These are phyloP conservation scores for Himalopsyche tibetana DNA, from an alignment of 2,888 invertebrate species.

Conservation along the genomic window DNA sequence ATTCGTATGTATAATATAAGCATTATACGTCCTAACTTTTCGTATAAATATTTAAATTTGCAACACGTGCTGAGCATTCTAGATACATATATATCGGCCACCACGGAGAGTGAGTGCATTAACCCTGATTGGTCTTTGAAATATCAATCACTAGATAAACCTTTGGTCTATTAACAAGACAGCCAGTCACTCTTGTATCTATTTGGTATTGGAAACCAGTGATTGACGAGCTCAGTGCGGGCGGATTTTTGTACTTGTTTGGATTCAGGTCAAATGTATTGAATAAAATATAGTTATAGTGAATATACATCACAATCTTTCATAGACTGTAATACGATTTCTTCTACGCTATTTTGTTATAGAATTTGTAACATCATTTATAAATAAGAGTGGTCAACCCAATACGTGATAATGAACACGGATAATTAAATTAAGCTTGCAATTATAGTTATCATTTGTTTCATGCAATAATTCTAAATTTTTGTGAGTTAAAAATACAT, in stretches of 20 bases:
- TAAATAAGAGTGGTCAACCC: no score
- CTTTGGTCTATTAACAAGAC: constrained; percentile 40
- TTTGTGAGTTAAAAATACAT: no score
- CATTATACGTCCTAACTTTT: not conserved
- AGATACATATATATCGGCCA: constrained; percentile 45
- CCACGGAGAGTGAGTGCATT: constrained; percentile 49
- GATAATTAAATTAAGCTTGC: no score
- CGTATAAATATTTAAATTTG: constrained; percentile 52
- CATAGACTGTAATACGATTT: no score
- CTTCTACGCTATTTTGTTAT: no score
- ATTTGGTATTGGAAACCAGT: constrained; percentile 14
- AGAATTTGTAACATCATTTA: no score
- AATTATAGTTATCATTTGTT: no score
- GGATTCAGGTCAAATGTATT: constrained; percentile 1
- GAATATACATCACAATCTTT: no score
- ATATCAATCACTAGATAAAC: constrained; percentile 48
- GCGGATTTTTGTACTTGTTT: constrained; percentile 4
- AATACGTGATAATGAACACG: no score
- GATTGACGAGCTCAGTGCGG: constrained; percentile 6
- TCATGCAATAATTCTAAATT: no score
- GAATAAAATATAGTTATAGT: no score
- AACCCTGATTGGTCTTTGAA: constrained; percentile 56
- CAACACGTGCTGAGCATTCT: constrained; percentile 49
- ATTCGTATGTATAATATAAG: constrained; percentile 3
- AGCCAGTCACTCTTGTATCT: constrained; percentile 31